A percentile compares a stretch with the other conserved stretches of the same genome.
phyloP scores from a whole-genome alignment of 2,888 invertebrate genomes.

The Clunio marinus region DNA sequence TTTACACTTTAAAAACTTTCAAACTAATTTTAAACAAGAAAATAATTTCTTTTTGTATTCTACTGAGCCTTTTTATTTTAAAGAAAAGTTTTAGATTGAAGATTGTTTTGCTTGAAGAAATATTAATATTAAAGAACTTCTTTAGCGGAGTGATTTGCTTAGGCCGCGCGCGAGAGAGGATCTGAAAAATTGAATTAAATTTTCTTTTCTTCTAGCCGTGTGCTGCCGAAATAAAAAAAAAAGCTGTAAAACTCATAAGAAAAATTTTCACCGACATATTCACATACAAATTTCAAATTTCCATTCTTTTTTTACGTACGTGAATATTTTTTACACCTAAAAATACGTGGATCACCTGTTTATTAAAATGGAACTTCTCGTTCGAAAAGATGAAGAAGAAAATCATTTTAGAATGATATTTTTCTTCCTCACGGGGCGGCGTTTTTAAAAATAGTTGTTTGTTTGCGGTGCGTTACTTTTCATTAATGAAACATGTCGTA shows the following conservation, averaged over 20 bases:
- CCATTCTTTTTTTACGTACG: background rate
- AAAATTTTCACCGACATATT: background rate
- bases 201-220: slow-evolving; percentile 1
- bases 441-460: slow-evolving; percentile 13
- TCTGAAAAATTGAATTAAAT: slow-evolving; percentile 27
- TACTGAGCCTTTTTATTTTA: slow-evolving; percentile 18
- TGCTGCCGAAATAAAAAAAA: background rate
- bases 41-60: slow-evolving; percentile 12
- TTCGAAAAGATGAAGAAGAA: background rate
- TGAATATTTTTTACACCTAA: slow-evolving; percentile 5
- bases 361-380: slow-evolving; percentile 11
- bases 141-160: slow-evolving; percentile 7
- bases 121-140: slow-evolving; percentile 1
- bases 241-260: background rate
- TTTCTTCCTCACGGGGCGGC: background rate
- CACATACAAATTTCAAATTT: slow-evolving; percentile 4
- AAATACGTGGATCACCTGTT: slow-evolving; percentile 23
- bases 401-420: slow-evolving; percentile 18
- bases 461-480: slow-evolving; percentile 15
- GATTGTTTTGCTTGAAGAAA: background rate
- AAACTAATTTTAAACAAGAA: slow-evolving; percentile 33
- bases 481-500: slow-evolving; percentile 23
- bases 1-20: slow-evolving; percentile 30
- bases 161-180: slow-evolving; percentile 20
- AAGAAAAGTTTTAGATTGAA: background rate